Evolutionary conservation across 1,140 invertebrate genomes (phyloP), one percentile per base, ranked within the genome.

Genomic region (Pissodes strobi): DNA sequence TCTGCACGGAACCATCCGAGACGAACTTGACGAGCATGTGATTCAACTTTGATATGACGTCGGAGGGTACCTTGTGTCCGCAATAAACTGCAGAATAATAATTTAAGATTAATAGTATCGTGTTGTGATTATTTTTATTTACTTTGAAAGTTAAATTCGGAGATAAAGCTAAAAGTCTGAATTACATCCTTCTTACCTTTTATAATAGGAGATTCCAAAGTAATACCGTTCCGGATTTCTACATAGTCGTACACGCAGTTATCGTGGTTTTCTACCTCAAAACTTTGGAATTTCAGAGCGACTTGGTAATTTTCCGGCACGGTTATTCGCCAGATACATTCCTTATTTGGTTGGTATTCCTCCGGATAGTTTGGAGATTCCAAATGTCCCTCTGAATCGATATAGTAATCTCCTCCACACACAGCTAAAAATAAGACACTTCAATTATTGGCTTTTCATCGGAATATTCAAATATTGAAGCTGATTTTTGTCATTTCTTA

Each of bases 321-420:
- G 1, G 91, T 91, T 15, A 99, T 88, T 73, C 87, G 88, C 97
- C 97, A 99, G 27, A 97, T 84, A 79, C 97, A 99, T 69, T 97
- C 93, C 77, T 97, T 97, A 74, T 93, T 95, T 0, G 92, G 90
- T 69, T 94, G 88, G 77, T 99, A 99, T 74, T 97, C 93, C 69
- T 98, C 94, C 0, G 97, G 97, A 77, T 95, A 99, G 79, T 97
- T 97, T 1, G 97, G 96, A n/a, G 95, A 98, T 74, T 98, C 94
- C 48, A 99, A 76, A 65, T 93, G 90, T 6, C 90, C 89, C 22
- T 88, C 86, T 12, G 84, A 82, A 72, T 95, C 92, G 9, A 93
- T 82, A 41, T 86, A 84, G 41, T 95, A 82, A 22, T 95, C 89
- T 10, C 97, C 97, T 10, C 97, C 96, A 76, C 97, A 99, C 19